Percentiles rank a stretch among this genome's conserved stretches.
Evolutionary conservation across 2,888 invertebrate species (phyloP).

Genomic region (Rotaria sp.): DNA sequence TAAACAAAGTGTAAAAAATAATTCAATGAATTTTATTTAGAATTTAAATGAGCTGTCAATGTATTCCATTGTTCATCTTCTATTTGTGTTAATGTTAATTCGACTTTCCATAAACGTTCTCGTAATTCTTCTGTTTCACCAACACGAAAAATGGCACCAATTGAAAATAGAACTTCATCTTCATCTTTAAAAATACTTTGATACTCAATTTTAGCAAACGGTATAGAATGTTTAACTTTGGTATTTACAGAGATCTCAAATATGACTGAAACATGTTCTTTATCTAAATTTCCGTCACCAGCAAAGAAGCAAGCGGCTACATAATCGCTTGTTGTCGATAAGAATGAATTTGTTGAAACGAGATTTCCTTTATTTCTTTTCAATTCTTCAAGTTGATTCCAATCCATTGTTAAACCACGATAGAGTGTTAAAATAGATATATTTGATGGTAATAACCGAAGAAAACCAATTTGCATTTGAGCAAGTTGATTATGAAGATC

Average conservation of each 20-base stretch:
- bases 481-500: constrained; percentile 8
- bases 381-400: background rate
- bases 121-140: background rate
- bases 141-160: background rate
- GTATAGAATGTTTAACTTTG: background rate
- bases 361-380: background rate
- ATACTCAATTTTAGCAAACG: background rate
- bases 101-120: background rate
- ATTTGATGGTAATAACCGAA: background rate
- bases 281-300: background rate
- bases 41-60: background rate
- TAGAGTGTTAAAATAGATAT: background rate
- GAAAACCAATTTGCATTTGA: background rate
- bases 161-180: constrained; percentile 11
- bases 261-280: background rate
- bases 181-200: constrained; percentile 23
- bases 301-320: background rate
- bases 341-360: background rate
- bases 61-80: constrained; percentile 28
- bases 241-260: background rate
- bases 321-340: background rate
- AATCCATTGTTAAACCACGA: background rate
- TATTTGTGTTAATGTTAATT: background rate
- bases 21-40: background rate
- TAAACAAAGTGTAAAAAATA: too few relatives aligned